Percentiles rank a stretch among this genome's conserved stretches.
Conservation (phyloP, 2,797 vertebrate species). For the Lagodon rhomboides region DNA sequence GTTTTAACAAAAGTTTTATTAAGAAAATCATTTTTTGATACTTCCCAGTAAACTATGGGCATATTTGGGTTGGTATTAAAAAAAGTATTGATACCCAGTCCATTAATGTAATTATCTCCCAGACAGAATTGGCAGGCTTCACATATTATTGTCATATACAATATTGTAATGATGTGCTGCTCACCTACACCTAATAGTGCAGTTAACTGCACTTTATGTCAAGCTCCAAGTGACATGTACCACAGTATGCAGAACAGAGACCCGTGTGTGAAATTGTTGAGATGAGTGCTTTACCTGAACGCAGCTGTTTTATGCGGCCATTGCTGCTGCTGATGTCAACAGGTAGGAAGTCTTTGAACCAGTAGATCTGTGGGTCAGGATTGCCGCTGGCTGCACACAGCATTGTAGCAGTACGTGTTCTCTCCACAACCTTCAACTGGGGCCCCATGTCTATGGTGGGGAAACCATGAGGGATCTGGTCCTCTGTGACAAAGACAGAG, state of each 20-base stretch:
- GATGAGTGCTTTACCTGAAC: conserved; percentile 90
- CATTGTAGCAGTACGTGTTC: conserved; percentile 96
- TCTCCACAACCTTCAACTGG: conserved; percentile 97
- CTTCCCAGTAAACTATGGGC: neutral
- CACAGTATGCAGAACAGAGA: neutral
- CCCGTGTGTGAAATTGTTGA: neutral
- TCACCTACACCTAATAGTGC: neutral
- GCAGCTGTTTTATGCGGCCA: conserved; percentile 96
- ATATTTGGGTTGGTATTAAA: neutral
- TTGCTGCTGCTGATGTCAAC: conserved; percentile 93
- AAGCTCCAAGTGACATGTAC: too few species aligned
- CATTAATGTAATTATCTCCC: neutral
- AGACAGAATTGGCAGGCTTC: neutral
- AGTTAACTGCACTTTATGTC: neutral
- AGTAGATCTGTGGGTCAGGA: conserved; percentile 97
- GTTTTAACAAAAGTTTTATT: neutral
- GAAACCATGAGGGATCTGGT: conserved; percentile 95
- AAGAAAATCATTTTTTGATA: neutral
- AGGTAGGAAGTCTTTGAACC: conserved; percentile 98
- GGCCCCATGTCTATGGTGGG: conserved; percentile 98
- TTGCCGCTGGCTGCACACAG: conserved; percentile 96
- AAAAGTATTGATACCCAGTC: neutral
- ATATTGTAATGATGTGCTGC: neutral
- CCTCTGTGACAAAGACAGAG: conserved; percentile 84
- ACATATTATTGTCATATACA: neutral